These are phyloP conservation scores for Camponotus pennsylvanicus DNA, from an alignment of 1,140 invertebrate genomes.

Conservation along the genomic window DNA sequence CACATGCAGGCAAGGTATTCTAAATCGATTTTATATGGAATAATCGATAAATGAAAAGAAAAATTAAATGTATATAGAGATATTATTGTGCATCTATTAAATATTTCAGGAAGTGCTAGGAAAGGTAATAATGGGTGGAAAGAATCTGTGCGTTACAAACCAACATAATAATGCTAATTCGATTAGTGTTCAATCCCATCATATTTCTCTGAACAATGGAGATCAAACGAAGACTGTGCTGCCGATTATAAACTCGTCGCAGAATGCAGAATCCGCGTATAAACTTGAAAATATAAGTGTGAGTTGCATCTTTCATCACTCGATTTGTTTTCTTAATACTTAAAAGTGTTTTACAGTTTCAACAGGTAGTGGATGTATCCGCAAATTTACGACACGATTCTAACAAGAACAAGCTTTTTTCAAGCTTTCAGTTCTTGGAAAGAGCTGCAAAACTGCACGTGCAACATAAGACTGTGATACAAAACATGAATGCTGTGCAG, in stretches of 20 bases:
- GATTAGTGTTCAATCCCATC: conserved; percentile 76
- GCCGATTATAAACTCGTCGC: conserved; percentile 67
- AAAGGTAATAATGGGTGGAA: conserved; percentile 82
- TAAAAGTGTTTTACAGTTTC: conserved; percentile 72
- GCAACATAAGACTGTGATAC: conserved; percentile 77
- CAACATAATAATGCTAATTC: conserved; percentile 77
- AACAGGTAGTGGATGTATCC: conserved; percentile 75
- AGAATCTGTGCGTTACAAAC: conserved; percentile 79
- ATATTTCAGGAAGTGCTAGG: conserved; percentile 81
- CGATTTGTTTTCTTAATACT: neutral
- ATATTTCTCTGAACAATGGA: conserved; percentile 77
- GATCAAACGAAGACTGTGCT: conserved; percentile 76
- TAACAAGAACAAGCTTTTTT: conserved; percentile 75
- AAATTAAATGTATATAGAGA: conserved; percentile 4
- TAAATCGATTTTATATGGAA: neutral
- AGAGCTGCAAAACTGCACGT: conserved; percentile 62
- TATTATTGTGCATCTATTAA: neutral
- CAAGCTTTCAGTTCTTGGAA: conserved; percentile 58
- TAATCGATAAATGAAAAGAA: neutral
- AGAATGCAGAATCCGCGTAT: conserved; percentile 69
- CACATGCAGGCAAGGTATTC: conserved; percentile 82
- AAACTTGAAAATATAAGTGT: conserved; percentile 67
- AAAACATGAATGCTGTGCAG: conserved; percentile 66
- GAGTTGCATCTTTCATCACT: neutral
- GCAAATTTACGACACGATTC: conserved; percentile 76